phyloP scores from a whole-genome alignment of 64 coral and sea anemone species.

The Pocillopora verrucosa region DNA sequence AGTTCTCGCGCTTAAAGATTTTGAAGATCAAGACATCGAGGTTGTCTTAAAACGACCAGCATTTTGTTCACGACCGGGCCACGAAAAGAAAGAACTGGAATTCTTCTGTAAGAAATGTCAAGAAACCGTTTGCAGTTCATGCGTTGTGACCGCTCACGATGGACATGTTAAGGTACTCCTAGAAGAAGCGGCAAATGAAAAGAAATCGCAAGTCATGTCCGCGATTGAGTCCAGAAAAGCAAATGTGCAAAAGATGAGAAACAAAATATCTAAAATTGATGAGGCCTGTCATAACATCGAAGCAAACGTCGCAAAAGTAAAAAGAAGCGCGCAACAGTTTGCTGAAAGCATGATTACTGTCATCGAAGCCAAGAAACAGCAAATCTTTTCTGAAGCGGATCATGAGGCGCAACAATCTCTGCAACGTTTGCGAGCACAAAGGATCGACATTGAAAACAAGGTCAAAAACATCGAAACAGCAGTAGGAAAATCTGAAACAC shows the following conservation, averaged over 20 bases:
- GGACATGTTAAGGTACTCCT: background rate
- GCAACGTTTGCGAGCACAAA: background rate
- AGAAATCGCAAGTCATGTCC: background rate
- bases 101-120: background rate
- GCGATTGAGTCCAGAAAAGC: background rate
- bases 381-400: background rate
- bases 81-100: background rate
- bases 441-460: background rate
- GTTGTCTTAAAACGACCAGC: background rate
- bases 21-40: too few species aligned
- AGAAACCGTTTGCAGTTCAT: background rate
- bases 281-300: background rate
- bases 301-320: background rate
- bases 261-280: background rate
- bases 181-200: background rate
- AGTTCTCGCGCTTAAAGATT: too few species aligned
- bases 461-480: background rate
- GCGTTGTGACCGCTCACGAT: background rate
- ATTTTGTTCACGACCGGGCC: background rate
- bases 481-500: background rate
- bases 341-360: background rate
- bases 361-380: background rate
- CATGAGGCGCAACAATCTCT: background rate
- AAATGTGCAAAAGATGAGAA: background rate
- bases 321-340: background rate